These are phyloP conservation scores for Formicarius rufipectus DNA, from an alignment of 2,113 vertebrate species.

Conservation along the genomic window DNA sequence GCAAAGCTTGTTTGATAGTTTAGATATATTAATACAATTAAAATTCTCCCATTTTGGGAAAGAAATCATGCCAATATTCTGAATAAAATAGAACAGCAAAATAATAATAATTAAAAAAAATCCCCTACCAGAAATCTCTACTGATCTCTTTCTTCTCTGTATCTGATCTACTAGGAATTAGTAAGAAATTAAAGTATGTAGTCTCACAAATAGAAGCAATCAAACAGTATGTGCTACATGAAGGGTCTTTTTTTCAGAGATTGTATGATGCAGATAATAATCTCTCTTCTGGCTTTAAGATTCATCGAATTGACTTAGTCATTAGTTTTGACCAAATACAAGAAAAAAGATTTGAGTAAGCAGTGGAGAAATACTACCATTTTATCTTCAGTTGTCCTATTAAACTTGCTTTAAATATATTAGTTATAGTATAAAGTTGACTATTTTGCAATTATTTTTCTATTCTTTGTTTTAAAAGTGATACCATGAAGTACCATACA, in stretches of 20 bases:
- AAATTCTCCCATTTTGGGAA: background rate
- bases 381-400: background rate
- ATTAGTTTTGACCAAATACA: background rate
- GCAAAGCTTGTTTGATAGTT: background rate
- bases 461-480: background rate
- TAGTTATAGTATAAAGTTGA: background rate
- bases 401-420: background rate
- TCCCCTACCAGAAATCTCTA: background rate
- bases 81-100: background rate
- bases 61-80: background rate
- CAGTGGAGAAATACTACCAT: background rate
- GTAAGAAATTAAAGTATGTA: background rate
- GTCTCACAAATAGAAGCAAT: background rate
- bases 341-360: background rate
- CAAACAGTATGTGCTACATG: background rate
- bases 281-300: background rate
- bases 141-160: background rate
- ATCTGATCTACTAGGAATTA: background rate
- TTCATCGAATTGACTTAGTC: background rate
- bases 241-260: background rate
- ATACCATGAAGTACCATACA: background rate
- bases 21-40: background rate
- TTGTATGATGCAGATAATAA: background rate
- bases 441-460: background rate
- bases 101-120: background rate